Evolutionary conservation across 2,888 invertebrate genomes (phyloP).

Genomic region (Leucozona laternaria): DNA sequence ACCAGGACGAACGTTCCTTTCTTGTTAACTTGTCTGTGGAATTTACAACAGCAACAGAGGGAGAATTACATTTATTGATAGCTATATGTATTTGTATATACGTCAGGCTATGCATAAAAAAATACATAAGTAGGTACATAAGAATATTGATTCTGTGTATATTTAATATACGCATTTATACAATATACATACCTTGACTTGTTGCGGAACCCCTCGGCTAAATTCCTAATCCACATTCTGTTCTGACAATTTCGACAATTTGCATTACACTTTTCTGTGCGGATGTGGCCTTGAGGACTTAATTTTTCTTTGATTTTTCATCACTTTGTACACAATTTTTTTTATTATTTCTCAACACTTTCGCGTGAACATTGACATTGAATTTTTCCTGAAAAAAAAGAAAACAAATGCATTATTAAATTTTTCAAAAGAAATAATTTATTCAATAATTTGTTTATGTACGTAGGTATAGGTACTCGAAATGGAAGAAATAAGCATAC

Average conservation of each 20-base stretch:
- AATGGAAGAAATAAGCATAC: too few relatives aligned
- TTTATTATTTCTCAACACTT: slow-evolving; percentile 45
- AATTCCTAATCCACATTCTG: slow-evolving; percentile 76
- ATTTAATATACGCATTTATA: background rate
- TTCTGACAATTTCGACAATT: slow-evolving; percentile 73
- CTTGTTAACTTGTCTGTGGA: slow-evolving; percentile 52
- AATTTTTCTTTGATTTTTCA: slow-evolving; percentile 73
- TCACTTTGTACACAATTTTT: slow-evolving; percentile 62
- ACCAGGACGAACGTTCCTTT: slow-evolving; percentile 42
- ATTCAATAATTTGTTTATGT: background rate
- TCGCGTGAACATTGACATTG: slow-evolving; percentile 42
- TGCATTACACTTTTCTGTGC: slow-evolving; percentile 72
- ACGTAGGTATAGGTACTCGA: too few relatives aligned
- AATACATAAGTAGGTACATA: background rate
- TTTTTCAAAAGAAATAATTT: background rate
- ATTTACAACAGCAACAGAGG: slow-evolving; percentile 21
- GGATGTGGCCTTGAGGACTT: slow-evolving; percentile 63
- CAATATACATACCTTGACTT: slow-evolving; percentile 71
- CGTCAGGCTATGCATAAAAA: background rate
- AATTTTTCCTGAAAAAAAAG: slow-evolving; percentile 34
- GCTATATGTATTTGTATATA: background rate
- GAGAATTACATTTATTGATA: slow-evolving; percentile 18
- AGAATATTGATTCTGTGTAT: slow-evolving; percentile 54
- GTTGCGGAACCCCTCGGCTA: slow-evolving; percentile 76
- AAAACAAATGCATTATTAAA: background rate